phyloP scores from a whole-genome alignment of 1,140 invertebrate species.

The Paracyclopina nana region DNA sequence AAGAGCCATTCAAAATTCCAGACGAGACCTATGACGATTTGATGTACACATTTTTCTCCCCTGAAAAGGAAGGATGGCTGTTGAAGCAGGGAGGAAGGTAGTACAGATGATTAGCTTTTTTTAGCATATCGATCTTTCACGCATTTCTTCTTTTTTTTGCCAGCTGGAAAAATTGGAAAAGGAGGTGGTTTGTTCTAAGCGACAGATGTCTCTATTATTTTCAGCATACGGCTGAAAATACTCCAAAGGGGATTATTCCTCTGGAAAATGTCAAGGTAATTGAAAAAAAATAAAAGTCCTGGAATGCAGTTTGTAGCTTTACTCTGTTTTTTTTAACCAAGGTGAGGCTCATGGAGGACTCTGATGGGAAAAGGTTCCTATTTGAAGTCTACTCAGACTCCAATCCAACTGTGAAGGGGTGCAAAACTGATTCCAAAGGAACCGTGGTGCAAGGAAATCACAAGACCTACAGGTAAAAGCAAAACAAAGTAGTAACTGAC shows the following conservation, averaged over 20 bases:
- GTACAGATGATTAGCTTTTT: not conserved
- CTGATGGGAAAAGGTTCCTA: slow-evolving; percentile 75
- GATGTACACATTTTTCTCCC: slow-evolving; percentile 99
- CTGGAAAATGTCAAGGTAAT: slow-evolving; percentile 46
- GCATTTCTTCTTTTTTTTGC: not conserved
- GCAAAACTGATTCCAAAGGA: slow-evolving; percentile 94
- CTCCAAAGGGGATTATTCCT: slow-evolving; percentile 91
- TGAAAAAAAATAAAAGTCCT: not conserved
- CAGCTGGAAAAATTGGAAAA: slow-evolving; percentile 91
- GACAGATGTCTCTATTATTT: slow-evolving; percentile 99
- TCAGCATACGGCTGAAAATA: slow-evolving; percentile 96
- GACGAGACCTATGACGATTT: slow-evolving; percentile 97
- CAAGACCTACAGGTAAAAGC: slow-evolving; percentile 34
- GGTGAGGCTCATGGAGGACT: slow-evolving; percentile 29
- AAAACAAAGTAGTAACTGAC: not conserved
- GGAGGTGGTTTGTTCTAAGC: slow-evolving; percentile 96
- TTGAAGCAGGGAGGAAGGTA: slow-evolving; percentile 65
- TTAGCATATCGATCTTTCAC: not conserved
- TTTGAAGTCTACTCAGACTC: slow-evolving; percentile 77
- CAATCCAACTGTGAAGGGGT: slow-evolving; percentile 52
- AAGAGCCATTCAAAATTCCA: slow-evolving; percentile 96
- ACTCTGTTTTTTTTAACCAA: not conserved
- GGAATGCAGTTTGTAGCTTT: not conserved
- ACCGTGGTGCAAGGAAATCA: slow-evolving; percentile 63
- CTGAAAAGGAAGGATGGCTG: slow-evolving; percentile 96